Conservation (phyloP, 2,113 vertebrate genomes). For the Maccullochella peelii region DNA sequence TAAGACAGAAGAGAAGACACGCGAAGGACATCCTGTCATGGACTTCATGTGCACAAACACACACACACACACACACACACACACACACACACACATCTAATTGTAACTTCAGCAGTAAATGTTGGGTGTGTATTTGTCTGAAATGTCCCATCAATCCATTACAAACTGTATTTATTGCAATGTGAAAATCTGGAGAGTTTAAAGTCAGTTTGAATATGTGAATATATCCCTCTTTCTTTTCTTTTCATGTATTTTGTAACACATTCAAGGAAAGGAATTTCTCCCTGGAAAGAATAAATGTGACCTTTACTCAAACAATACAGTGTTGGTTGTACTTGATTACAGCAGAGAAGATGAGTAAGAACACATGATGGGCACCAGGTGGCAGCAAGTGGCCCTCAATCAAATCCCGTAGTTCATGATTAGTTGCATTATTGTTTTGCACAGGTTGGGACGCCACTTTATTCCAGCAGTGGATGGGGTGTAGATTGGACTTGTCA, state of each 20-base stretch:
- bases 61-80: conserved; percentile 41
- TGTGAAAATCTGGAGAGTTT: conserved; percentile 38
- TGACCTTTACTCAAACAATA: conserved; percentile 63
- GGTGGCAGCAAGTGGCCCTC: conserved; percentile 64
- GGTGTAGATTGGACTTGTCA: background rate
- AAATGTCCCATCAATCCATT: conserved; percentile 15
- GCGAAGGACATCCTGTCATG: conserved; percentile 44
- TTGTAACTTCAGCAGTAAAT: conserved; percentile 24
- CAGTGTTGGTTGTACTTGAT: conserved; percentile 32
- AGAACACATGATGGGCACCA: conserved; percentile 34
- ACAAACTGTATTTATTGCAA: conserved; percentile 36
- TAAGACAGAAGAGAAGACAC: conserved; percentile 24
- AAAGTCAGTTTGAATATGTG: conserved; percentile 60
- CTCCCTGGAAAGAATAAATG: conserved; percentile 80
- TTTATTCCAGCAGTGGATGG: background rate
- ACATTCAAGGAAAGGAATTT: conserved; percentile 46
- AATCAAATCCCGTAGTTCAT: background rate
- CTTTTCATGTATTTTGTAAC: conserved; percentile 75
- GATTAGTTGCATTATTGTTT: conserved; percentile 15
- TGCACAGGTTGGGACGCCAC: background rate
- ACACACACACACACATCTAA: conserved; percentile 1
- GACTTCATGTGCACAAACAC: conserved; percentile 21
- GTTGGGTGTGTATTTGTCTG: conserved; percentile 47
- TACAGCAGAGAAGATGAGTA: background rate
- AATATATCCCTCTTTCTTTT: conserved; percentile 52